Conservation (phyloP, 2,797 vertebrate species). For the Ceryle rudis region DNA sequence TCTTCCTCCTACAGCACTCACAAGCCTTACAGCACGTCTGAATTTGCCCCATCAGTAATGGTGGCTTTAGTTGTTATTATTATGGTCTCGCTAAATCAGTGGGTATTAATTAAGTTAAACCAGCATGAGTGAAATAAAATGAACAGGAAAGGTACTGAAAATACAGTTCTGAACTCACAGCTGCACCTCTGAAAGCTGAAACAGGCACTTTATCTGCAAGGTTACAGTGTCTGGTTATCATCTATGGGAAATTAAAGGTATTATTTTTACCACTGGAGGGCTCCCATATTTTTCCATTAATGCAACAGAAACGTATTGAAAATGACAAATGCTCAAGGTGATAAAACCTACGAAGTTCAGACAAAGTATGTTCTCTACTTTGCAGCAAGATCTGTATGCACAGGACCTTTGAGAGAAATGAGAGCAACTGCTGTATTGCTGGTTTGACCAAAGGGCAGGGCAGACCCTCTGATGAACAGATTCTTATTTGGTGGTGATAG, state of each 20-base stretch:
- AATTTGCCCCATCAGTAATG: not conserved
- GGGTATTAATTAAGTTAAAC: not conserved
- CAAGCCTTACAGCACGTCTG: not conserved
- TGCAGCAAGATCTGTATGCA: not conserved
- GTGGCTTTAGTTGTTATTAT: not conserved
- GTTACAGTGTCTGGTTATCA: slow-evolving; percentile 27
- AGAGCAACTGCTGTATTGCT: not conserved
- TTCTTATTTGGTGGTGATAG: not conserved
- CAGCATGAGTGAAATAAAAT: not conserved
- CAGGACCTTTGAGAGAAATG: not conserved
- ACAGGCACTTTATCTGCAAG: slow-evolving; percentile 19
- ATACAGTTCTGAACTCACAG: not conserved
- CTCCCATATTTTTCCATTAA: slow-evolving; percentile 61
- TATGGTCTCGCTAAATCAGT: not conserved
- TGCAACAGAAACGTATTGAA: slow-evolving; percentile 42
- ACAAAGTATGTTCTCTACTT: not conserved
- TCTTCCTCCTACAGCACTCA: not conserved
- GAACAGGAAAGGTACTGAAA: not conserved
- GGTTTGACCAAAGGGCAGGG: not conserved
- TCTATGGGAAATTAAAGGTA: slow-evolving; percentile 51
- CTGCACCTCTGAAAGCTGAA: slow-evolving; percentile 29
- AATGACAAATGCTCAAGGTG: not conserved
- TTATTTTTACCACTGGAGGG: slow-evolving; percentile 52
- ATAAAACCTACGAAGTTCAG: slow-evolving; percentile 24
- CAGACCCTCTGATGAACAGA: not conserved